phyloP scores from a whole-genome alignment of 2,888 invertebrate genomes.

The Ypsolopha sequella region DNA sequence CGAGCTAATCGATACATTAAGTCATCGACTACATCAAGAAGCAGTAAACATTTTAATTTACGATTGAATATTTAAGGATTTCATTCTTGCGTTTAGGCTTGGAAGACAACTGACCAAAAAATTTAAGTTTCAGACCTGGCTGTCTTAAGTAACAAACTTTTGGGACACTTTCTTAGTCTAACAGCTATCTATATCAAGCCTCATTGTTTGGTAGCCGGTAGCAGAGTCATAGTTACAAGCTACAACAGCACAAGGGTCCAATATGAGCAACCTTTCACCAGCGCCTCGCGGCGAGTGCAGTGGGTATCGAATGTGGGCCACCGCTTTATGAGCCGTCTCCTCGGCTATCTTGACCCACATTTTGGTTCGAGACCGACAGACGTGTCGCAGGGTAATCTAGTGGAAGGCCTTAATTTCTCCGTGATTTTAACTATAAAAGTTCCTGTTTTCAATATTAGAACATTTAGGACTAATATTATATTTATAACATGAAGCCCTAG shows the following conservation, averaged over 20 bases:
- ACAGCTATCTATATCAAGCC: no score
- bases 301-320: slow-evolving; percentile 28
- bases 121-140: no score
- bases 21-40: neutral
- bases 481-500: no score
- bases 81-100: no score
- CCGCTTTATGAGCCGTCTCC: slow-evolving; percentile 29
- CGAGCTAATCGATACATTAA: slow-evolving; percentile 24
- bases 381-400: slow-evolving; percentile 27
- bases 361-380: slow-evolving; percentile 41
- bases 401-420: slow-evolving; percentile 38
- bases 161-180: no score
- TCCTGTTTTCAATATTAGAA: no score
- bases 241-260: neutral
- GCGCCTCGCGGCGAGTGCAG: neutral
- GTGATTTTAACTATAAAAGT: no score
- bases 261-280: slow-evolving; percentile 3
- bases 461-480: no score
- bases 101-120: no score
- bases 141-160: no score
- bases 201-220: neutral
- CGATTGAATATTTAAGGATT: no score
- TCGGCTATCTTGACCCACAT: slow-evolving; percentile 58
- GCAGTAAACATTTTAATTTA: neutral
- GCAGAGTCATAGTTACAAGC: neutral